phyloP scores from a whole-genome alignment of 2,113 vertebrate genomes.

The Hystrix cristata region DNA sequence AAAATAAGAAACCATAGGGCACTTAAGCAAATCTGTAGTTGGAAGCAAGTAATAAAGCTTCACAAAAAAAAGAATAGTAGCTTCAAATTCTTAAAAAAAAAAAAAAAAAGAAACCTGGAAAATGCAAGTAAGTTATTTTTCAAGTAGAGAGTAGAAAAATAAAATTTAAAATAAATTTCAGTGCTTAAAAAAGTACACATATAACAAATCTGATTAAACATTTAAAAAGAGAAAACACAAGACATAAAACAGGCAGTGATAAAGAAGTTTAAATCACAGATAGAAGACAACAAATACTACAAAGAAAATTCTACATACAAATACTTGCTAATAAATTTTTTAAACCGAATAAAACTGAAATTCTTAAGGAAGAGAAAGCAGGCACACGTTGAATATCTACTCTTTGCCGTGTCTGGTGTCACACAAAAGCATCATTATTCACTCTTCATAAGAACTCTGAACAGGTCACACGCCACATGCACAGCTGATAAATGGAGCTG shows the following conservation, averaged over 20 bases:
- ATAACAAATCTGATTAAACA: slow-evolving; percentile 32
- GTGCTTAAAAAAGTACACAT: neutral
- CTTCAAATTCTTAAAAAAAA: slow-evolving; percentile 23
- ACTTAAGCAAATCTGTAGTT: slow-evolving; percentile 30
- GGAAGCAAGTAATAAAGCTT: slow-evolving; percentile 54
- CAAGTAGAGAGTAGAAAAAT: slow-evolving; percentile 8
- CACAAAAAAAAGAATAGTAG: neutral
- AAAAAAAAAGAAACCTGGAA: neutral
- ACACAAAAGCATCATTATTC: slow-evolving; percentile 16
- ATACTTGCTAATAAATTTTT: neutral
- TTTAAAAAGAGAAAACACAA: neutral
- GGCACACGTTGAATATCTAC: neutral
- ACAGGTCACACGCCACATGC: neutral
- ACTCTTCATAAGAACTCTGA: neutral
- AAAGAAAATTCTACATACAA: slow-evolving; percentile 50
- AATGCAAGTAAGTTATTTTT: slow-evolving; percentile 18
- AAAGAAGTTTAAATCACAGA: neutral
- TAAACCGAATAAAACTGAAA: slow-evolving; percentile 10
- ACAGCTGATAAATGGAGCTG: neutral
- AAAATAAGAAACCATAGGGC: slow-evolving; percentile 6
- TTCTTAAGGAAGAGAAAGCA: slow-evolving; percentile 4
- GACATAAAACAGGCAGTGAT: slow-evolving; percentile 15
- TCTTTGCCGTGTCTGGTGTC: neutral
- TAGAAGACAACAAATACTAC: neutral
- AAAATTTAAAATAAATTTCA: slow-evolving; percentile 47